Base-by-base conservation (phyloP, 2,113 vertebrate genomes). In the Speoplatyrhinus poulsoni region DNA sequence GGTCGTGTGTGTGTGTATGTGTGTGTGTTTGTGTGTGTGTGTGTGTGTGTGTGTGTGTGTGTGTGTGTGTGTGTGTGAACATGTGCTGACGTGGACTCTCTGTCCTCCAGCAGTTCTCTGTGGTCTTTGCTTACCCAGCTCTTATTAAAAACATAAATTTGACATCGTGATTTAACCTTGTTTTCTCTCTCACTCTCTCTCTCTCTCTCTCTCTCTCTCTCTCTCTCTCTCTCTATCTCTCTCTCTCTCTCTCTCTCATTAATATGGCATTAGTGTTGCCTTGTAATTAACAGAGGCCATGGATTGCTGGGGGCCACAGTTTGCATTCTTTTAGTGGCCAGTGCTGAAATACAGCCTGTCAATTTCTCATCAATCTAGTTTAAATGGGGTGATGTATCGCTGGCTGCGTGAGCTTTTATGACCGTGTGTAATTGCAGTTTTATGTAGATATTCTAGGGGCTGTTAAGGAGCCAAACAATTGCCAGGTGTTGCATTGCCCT, bases 141-240 rank as follows among this genome's bases (percentile, higher is more conserved):
- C 83, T 87, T 90, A 92, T 90, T 92, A 89, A 88, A 85, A 55
- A 81, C 84, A 84, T 90, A 89, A 87, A 88, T 89, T 80, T 81
- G 75, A 84, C 79, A 76, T 83, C 82, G 85, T 88, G 87, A 84
- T 88, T 88, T 84, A 87, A 87, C 83, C 65, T 50, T 53, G 36
- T 13, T 83, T 68, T 49, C 68, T 10, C 67, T 57, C 62, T 65
- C 57, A 26, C 32, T 0, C 67, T 71, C 65, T 60, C 65, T 61
- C 59, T 64, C 26, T 72, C 59, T 52, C n/a, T 53, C 60, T 65
- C 68, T 72, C 41, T 60, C 66, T 36, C 58, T 0, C 82, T 89
- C 78, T 65, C 68, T 72, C 41, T 60, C 66, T 36, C 58, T 0
- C 82, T 89, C 78, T 19, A 1, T 19, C 19, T 19, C 19, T 19